phyloP scores from a whole-genome alignment of 2,888 invertebrate genomes.

The Phalera bucephala region DNA sequence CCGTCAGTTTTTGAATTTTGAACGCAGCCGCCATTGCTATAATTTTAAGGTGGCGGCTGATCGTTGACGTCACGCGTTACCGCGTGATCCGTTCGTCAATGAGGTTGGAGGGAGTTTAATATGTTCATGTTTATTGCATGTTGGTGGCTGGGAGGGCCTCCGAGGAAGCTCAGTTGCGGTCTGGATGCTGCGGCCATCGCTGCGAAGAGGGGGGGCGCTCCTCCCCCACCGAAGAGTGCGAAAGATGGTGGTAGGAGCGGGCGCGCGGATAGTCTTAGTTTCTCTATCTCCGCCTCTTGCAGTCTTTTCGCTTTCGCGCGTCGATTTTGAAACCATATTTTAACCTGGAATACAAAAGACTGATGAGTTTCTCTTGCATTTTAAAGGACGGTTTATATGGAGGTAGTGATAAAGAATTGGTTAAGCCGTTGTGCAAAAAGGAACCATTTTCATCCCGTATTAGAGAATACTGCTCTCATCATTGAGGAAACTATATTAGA shows the following conservation, averaged over 20 bases:
- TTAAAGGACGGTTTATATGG: no score
- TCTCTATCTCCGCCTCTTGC: constrained; percentile 97
- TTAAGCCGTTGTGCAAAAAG: no score
- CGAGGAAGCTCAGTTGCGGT: constrained; percentile 84
- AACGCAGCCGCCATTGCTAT: constrained; percentile 27
- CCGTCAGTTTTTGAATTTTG: constrained; percentile 28
- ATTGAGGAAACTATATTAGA: no score
- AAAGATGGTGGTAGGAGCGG: constrained; percentile 90
- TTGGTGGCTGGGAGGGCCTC: constrained; percentile 79
- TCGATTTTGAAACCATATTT: constrained; percentile 96
- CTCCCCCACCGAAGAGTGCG: constrained; percentile 86
- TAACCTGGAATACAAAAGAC: constrained; percentile 84
- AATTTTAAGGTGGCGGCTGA: constrained; percentile 61
- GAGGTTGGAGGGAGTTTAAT: constrained; percentile 81
- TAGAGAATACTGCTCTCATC: no score
- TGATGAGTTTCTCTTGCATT: neutral
- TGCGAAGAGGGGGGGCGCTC: constrained; percentile 86
- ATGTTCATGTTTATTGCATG: constrained; percentile 82
- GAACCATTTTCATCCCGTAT: no score
- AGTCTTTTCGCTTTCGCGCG: constrained; percentile 98
- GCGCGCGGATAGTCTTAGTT: constrained; percentile 92
- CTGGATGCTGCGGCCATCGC: constrained; percentile 85
- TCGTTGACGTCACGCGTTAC: constrained; percentile 50
- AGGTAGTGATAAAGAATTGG: no score
- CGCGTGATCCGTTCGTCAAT: constrained; percentile 78